Evolutionary conservation across 2,113 vertebrate genomes (phyloP).

Genomic region (Amphiprion ocellaris): DNA sequence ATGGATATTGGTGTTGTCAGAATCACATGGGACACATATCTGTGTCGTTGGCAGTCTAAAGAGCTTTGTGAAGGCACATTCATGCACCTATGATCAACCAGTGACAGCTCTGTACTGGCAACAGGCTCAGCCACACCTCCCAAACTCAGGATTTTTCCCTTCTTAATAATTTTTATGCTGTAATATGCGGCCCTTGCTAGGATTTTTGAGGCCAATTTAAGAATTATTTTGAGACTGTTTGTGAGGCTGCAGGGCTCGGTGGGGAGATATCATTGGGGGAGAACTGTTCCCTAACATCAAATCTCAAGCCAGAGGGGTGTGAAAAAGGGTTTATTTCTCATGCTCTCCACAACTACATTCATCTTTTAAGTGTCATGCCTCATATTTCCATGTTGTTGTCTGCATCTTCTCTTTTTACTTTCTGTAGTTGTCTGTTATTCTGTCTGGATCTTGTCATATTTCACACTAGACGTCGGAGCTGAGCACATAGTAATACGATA

Average conservation of each 20-base stretch:
- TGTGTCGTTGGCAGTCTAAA: too few species aligned
- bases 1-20: too few species aligned
- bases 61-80: too few species aligned
- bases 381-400: not conserved
- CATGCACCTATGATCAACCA: too few species aligned
- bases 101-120: too few species aligned
- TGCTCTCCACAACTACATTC: not conserved
- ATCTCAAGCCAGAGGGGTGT: constrained; percentile 13
- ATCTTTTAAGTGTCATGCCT: not conserved
- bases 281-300: constrained; percentile 7
- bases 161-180: not conserved
- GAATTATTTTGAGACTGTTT: not conserved
- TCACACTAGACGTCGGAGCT: not conserved
- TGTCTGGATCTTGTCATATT: not conserved
- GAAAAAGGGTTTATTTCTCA: not conserved
- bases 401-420: not conserved
- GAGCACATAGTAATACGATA: too few species aligned
- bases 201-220: not conserved
- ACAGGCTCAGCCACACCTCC: too few species aligned
- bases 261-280: not conserved
- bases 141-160: not conserved
- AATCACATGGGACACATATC: too few species aligned
- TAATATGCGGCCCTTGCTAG: not conserved
- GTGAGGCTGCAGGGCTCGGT: constrained; percentile 12
- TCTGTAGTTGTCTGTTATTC: not conserved